These are phyloP conservation scores for Drosophila gunungcola DNA, from an alignment of 1,140 invertebrate species.

Conservation along the genomic window DNA sequence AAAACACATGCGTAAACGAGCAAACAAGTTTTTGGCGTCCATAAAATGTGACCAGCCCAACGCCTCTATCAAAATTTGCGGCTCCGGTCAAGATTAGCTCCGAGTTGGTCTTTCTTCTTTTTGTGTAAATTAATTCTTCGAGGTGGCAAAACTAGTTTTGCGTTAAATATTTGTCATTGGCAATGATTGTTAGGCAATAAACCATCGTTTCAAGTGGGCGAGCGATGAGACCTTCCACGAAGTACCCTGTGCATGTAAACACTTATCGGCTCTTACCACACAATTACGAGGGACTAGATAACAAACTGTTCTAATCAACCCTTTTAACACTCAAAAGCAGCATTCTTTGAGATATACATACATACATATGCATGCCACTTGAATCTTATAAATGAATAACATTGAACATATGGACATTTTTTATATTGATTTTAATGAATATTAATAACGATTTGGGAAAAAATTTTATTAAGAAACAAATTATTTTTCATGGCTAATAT, in stretches of 20 bases:
- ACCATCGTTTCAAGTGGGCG: conserved; percentile 21
- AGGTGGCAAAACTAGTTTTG: conserved; percentile 26
- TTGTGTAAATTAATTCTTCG: conserved; percentile 12
- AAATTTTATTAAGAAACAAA: too few relatives aligned
- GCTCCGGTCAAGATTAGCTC: conserved; percentile 34
- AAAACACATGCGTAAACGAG: conserved; percentile 31
- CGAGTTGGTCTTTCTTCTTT: conserved; percentile 13
- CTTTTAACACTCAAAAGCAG: conserved; percentile 6
- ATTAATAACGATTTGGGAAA: too few relatives aligned
- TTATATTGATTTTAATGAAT: too few relatives aligned
- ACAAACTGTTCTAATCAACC: conserved; percentile 5
- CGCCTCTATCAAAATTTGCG: conserved; percentile 15
- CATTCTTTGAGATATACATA: not conserved
- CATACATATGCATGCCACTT: too few relatives aligned
- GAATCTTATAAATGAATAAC: too few relatives aligned
- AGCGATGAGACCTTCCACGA: conserved; percentile 23
- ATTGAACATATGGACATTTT: too few relatives aligned
- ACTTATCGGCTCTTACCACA: conserved; percentile 24
- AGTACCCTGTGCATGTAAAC: conserved; percentile 32
- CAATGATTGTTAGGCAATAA: conserved; percentile 20
- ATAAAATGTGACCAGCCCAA: conserved; percentile 58
- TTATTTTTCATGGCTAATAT: too few relatives aligned
- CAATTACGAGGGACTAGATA: conserved; percentile 15
- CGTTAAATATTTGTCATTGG: conserved; percentile 41
- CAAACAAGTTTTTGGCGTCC: conserved; percentile 55